Conservation (phyloP, 1,140 invertebrate genomes). For the Drosophila trapezifrons region DNA sequence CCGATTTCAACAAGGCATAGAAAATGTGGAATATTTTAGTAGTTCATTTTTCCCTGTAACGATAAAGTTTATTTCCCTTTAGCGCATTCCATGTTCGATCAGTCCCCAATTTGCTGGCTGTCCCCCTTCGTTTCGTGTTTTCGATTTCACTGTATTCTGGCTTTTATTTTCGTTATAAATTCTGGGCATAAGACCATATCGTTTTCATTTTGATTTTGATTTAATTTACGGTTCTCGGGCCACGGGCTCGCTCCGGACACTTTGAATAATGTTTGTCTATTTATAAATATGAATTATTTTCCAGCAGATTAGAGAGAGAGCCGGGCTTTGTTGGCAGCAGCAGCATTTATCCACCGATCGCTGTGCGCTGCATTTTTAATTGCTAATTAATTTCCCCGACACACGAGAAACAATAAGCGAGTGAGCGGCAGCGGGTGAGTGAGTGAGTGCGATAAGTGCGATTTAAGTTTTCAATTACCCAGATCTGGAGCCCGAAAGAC, state of each 20-base stretch:
- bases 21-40: too few relatives aligned
- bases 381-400: conserved; percentile 77
- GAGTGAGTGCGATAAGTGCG: conserved; percentile 49
- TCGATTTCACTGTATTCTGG: conserved; percentile 50
- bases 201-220: conserved; percentile 80
- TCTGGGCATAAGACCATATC: conserved; percentile 75
- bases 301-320: conserved; percentile 55
- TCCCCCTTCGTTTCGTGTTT: conserved; percentile 35
- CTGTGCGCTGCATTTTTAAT: conserved; percentile 74
- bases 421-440: conserved; percentile 1
- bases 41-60: too few relatives aligned
- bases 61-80: too few relatives aligned
- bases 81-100: conserved; percentile 11
- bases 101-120: neutral
- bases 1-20: too few relatives aligned
- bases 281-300: conserved; percentile 82
- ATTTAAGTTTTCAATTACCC: conserved; percentile 49
- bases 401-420: conserved; percentile 66
- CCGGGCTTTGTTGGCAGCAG: conserved; percentile 9
- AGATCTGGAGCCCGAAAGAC: conserved; percentile 39
- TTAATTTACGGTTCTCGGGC: conserved; percentile 80
- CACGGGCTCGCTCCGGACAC: conserved; percentile 57
- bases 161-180: conserved; percentile 76
- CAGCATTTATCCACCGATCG: conserved; percentile 31
- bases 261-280: conserved; percentile 82